Conservation (phyloP, 2,888 invertebrate genomes). For the Strigamia transsilvanica region DNA sequence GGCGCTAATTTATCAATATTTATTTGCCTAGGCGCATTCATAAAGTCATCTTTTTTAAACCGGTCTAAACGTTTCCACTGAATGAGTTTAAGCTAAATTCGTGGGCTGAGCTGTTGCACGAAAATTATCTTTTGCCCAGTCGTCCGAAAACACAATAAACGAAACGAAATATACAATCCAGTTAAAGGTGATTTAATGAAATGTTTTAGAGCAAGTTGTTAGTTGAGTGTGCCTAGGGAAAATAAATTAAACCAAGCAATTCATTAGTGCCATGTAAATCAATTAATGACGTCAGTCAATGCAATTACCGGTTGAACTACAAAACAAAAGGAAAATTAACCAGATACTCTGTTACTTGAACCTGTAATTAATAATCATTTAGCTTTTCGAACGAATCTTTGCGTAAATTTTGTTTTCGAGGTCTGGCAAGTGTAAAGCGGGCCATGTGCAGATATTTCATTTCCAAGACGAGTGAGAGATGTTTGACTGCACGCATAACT, state of each 20-base stretch:
- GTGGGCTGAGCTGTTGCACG: no score
- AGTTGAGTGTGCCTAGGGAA: constrained; percentile 3
- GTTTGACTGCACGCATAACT: background rate
- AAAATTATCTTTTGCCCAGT: no score
- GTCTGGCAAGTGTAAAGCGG: background rate
- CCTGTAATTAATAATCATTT: no score
- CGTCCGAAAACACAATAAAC: background rate
- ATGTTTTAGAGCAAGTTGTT: constrained; percentile 5
- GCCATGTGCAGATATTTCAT: constrained; percentile 6
- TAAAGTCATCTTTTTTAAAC: no score
- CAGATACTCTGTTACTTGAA: no score
- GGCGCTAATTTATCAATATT: no score
- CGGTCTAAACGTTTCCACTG: no score
- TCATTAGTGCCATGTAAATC: constrained; percentile 23
- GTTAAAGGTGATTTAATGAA: background rate
- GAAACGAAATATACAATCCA: background rate
- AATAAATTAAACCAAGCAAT: background rate
- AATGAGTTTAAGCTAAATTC: no score
- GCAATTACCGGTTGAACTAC: background rate
- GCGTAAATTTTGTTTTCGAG: background rate
- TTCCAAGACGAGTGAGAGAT: background rate
- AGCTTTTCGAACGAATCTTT: background rate
- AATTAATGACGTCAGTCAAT: constrained; percentile 17
- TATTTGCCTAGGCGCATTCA: no score
- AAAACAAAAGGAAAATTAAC: no score